Conservation (phyloP, 2,797 vertebrate genomes). For the Sebastes minor region DNA sequence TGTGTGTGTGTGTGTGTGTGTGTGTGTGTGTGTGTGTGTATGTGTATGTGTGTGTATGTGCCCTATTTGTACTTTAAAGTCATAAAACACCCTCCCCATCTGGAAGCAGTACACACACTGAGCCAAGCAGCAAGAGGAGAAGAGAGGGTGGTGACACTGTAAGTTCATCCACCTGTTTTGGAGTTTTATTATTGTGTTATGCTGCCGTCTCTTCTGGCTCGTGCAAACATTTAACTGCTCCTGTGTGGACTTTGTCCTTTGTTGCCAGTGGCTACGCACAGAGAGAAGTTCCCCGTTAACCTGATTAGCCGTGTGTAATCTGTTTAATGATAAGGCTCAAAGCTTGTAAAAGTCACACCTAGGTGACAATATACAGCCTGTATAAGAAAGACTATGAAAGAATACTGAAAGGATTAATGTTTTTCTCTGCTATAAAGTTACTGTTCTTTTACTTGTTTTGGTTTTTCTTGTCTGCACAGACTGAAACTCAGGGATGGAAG, state of each 20-base stretch:
- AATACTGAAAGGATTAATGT: background rate
- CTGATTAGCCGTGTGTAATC: background rate
- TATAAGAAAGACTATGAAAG: background rate
- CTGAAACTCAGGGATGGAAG: background rate
- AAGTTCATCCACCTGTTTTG: conserved; percentile 3
- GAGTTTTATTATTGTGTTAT: conserved; percentile 21
- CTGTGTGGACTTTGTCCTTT: conserved; percentile 22
- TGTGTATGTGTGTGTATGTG: background rate
- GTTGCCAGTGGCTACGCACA: background rate
- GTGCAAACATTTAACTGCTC: conserved; percentile 15
- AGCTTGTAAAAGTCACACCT: conserved; percentile 1
- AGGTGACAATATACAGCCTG: background rate
- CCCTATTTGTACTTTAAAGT: conserved; percentile 28
- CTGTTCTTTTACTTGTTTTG: background rate
- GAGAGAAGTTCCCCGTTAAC: background rate
- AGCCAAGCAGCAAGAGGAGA: background rate
- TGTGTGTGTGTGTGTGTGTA: background rate
- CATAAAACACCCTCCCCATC: conserved; percentile 24
- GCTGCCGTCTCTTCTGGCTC: background rate
- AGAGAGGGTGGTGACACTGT: background rate
- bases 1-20: background rate
- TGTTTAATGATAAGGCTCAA: conserved; percentile 4
- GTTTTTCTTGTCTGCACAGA: background rate
- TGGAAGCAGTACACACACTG: conserved; percentile 7
- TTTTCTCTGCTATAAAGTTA: background rate